A percentile compares a stretch with the other conserved stretches of the same genome.
phyloP scores from a whole-genome alignment of 2,888 invertebrate genomes.

The Melinaea menophilus region DNA sequence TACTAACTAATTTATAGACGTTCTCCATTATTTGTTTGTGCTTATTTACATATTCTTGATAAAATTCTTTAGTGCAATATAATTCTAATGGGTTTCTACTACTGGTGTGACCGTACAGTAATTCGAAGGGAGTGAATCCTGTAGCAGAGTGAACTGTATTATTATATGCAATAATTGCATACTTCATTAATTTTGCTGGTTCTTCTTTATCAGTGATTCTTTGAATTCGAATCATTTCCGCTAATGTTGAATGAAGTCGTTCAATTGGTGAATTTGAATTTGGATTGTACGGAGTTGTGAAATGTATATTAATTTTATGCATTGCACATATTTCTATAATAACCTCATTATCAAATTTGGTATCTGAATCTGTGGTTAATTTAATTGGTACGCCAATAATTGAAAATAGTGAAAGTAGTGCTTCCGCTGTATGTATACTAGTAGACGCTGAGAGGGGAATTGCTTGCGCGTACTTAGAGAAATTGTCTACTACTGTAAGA shows the following conservation, averaged over 20 bases:
- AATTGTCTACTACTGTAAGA: no score
- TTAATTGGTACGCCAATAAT: background rate
- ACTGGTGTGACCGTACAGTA: constrained; percentile 25
- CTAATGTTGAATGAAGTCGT: constrained; percentile 28
- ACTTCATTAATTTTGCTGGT: constrained; percentile 13
- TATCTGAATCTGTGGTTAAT: constrained; percentile 16
- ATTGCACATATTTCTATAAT: constrained; percentile 22
- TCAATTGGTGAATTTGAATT: constrained; percentile 30
- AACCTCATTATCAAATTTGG: constrained; percentile 26
- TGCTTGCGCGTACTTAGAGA: no score
- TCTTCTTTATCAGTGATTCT: constrained; percentile 19
- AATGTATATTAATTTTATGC: constrained; percentile 25
- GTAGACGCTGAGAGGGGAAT: no score
- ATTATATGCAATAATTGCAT: constrained; percentile 25
- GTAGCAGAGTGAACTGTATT: no score
- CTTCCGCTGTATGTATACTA: constrained; percentile 33
- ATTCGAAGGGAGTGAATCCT: constrained; percentile 27
- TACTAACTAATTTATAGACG: constrained; percentile 28
- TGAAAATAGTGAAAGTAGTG: background rate
- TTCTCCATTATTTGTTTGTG: constrained; percentile 57
- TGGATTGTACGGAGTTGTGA: constrained; percentile 24
- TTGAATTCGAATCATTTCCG: constrained; percentile 29
- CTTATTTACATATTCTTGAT: constrained; percentile 84
- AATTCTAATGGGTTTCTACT: constrained; percentile 10
- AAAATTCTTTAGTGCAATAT: constrained; percentile 57